phyloP scores from a whole-genome alignment of 2,113 vertebrate genomes.

The Aramus guarauna region DNA sequence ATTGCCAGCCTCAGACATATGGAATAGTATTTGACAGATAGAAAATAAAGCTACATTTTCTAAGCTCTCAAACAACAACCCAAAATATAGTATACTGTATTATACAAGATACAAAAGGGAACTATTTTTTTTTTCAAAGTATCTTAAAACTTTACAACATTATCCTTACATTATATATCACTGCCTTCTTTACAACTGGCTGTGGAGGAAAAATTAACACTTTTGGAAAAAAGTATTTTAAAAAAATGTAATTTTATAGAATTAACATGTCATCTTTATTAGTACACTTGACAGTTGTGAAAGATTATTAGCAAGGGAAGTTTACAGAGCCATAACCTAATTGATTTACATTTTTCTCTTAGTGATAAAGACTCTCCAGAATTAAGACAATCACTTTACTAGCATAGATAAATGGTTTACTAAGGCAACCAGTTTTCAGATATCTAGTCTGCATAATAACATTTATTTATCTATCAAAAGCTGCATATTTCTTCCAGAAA shows the following conservation, averaged over 20 bases:
- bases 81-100: neutral
- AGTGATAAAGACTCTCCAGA: neutral
- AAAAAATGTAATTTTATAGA: neutral
- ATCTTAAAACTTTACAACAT: neutral
- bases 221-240: neutral
- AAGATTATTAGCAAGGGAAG: conserved; percentile 13
- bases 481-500: neutral
- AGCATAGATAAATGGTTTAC: neutral
- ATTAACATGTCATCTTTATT: conserved; percentile 37
- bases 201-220: neutral
- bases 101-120: neutral
- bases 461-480: neutral
- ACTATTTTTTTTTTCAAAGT: neutral
- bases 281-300: neutral
- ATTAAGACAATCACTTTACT: neutral
- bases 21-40: neutral
- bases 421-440: conserved; percentile 19
- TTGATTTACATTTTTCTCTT: neutral
- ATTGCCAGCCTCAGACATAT: neutral
- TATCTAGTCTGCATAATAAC: neutral
- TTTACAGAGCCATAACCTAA: neutral
- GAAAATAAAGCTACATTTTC: neutral
- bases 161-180: neutral
- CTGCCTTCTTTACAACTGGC: neutral
- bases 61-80: neutral